Base-by-base conservation (phyloP, 2,888 invertebrate genomes). In the Pseudeuparius sepicola region DNA sequence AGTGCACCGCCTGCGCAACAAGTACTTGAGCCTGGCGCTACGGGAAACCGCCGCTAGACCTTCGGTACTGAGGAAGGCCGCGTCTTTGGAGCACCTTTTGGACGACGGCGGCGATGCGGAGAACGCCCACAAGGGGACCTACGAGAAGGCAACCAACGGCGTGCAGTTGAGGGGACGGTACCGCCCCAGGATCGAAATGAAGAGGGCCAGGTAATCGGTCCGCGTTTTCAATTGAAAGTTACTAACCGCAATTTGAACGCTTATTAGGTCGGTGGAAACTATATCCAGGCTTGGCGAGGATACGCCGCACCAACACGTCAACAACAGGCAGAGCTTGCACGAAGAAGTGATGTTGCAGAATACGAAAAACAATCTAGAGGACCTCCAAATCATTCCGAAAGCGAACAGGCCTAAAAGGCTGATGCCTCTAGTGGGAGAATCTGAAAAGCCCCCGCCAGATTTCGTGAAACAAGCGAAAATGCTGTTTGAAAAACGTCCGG, bases 391-490 rank as follows among this genome's bases (percentile, higher is more conserved):
- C 29, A 34, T 33, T 35, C 36, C 31, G 23, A 29, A 53, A 36
- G 50, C 67, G 24, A 70, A 72, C 49, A 63, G 66, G 57, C 69
- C 73, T 45, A 71, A 78, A 50, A 71, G 71, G 50, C 70, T 76
- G 47, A 69, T 66, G 45, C 78, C 69, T 2, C 64, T 79, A 28
- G 68, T 81, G 51, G 75, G 75, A 48, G 81, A 80, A 45, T 74
- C 75, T 9, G 88, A 88, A 52, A 70, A 87, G 30, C 92, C 92
- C 2, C 89, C 90, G 11, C 81, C 82, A 1, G 90, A 92, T 66
- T 76, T 89, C 45, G 92, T 92, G 39, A 85, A 84, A 51, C 80
- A 86, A 40, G 81, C 87, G 9, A 72, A 88, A 42, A 75, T 80
- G 53, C 78, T 88, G 53, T 92, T 90, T 63, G 90, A 92, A 59